Percentiles rank a stretch among this genome's conserved stretches.
Evolutionary conservation across 2,113 vertebrate genomes (phyloP).

Genomic region (Miniopterus natalensis): DNA sequence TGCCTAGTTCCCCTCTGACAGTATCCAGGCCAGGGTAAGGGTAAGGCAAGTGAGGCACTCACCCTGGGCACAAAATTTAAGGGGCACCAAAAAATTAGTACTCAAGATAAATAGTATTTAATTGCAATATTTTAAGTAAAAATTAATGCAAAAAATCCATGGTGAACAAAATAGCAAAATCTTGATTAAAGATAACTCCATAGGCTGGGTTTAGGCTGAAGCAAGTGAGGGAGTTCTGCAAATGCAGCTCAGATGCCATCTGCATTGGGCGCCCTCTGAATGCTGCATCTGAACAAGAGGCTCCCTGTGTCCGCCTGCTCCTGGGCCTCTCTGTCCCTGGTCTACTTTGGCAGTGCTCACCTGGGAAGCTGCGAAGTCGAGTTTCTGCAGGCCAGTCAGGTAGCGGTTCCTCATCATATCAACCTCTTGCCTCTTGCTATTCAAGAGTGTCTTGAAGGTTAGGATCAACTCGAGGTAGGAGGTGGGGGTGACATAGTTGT

Average conservation of each 20-base stretch:
- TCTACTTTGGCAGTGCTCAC: conserved; percentile 82
- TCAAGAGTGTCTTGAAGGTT: conserved; percentile 94
- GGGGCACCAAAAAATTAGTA: background rate
- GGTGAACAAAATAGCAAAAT: conserved; percentile 13
- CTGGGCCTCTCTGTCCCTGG: background rate
- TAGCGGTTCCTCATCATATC: conserved; percentile 92
- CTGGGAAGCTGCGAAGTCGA: conserved; percentile 95
- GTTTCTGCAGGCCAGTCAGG: conserved; percentile 93
- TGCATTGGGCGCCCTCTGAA: background rate
- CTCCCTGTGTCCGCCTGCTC: rapidly evolving
- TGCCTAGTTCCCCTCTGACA: background rate
- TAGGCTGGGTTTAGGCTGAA: background rate
- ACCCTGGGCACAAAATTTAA: background rate
- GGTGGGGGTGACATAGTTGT: conserved; percentile 96
- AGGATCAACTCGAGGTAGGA: conserved; percentile 96
- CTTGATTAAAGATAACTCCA: background rate
- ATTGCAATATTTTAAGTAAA: conserved; percentile 32
- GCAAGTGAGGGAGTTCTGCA: background rate
- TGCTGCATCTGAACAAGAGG: background rate
- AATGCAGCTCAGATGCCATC: background rate
- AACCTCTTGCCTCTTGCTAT: conserved; percentile 92
- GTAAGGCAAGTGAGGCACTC: background rate
- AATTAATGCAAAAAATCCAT: background rate
- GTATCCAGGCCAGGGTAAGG: no score
- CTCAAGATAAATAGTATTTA: background rate